Evolutionary conservation across 1,140 invertebrate genomes (phyloP).

Genomic region (Hestina assimilis): DNA sequence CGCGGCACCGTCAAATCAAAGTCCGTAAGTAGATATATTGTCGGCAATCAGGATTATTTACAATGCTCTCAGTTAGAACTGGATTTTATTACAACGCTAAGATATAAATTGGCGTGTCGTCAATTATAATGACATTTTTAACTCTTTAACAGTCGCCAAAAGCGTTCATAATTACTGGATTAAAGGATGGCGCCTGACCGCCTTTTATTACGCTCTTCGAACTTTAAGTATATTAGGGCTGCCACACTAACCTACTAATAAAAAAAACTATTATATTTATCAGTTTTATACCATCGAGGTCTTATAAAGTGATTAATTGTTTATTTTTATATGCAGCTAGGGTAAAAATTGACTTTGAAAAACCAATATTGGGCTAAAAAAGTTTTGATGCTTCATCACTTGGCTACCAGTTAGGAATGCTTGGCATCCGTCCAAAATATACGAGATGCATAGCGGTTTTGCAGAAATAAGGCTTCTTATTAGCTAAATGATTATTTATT

Average conservation of each 20-base stretch:
- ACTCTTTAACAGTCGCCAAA: slow-evolving; percentile 44
- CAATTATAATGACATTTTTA: slow-evolving; percentile 49
- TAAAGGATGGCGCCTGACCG: slow-evolving; percentile 36
- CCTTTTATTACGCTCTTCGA: slow-evolving; percentile 27
- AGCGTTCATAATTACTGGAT: slow-evolving; percentile 49
- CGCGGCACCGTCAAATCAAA: slow-evolving; percentile 26
- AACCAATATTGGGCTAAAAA: too few relatives aligned
- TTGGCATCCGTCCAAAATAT: neutral
- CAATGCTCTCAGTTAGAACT: slow-evolving; percentile 34
- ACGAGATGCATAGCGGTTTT: too few relatives aligned
- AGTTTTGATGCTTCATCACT: neutral
- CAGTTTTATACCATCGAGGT: neutral
- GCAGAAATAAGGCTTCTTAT: too few relatives aligned
- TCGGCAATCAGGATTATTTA: slow-evolving; percentile 52
- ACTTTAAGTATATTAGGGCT: slow-evolving; percentile 4
- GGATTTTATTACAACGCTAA: slow-evolving; percentile 46
- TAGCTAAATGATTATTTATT: too few relatives aligned
- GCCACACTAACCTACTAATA: neutral
- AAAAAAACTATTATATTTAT: neutral
- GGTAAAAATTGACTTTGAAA: too few relatives aligned
- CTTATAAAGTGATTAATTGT: neutral
- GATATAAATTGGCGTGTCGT: slow-evolving; percentile 44
- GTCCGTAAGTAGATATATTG: slow-evolving; percentile 39
- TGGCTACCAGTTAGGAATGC: neutral
- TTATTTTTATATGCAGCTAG: too few relatives aligned